A percentile compares a stretch with the other conserved stretches of the same genome.
phyloP scores from a whole-genome alignment of 2,797 vertebrate species.

The Dallia pectoralis region DNA sequence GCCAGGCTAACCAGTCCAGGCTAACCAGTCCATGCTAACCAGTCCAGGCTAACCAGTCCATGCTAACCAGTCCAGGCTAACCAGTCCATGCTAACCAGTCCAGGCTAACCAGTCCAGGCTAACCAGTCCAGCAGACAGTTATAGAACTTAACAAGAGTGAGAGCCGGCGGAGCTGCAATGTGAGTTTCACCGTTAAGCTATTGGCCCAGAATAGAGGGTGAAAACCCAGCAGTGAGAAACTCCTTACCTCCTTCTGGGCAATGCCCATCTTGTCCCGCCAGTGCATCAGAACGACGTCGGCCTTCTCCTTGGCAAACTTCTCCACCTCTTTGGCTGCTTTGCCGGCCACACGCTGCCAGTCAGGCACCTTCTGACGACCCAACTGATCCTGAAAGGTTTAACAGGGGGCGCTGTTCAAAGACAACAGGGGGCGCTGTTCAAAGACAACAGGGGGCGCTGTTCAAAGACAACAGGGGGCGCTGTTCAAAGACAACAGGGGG shows the following conservation, averaged over 20 bases:
- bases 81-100: conserved; percentile 43
- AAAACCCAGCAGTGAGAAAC: not conserved
- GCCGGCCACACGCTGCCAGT: conserved; percentile 96
- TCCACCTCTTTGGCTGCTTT: conserved; percentile 99
- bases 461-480: not conserved
- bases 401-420: conserved; percentile 16
- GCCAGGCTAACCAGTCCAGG: conserved; percentile 40
- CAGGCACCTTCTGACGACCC: conserved; percentile 93
- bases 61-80: conserved; percentile 37
- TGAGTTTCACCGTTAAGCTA: conserved; percentile 22
- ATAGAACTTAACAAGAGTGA: conserved; percentile 44
- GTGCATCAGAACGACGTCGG: conserved; percentile 95
- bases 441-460: too few relatives aligned
- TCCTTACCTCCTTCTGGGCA: conserved; percentile 94
- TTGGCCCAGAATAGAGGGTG: not conserved
- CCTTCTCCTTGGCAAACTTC: conserved; percentile 99
- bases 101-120: too few relatives aligned
- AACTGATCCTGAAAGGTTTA: conserved; percentile 92
- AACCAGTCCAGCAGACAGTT: conserved; percentile 22
- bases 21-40: conserved; percentile 51
- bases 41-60: too few relatives aligned
- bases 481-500: conserved; percentile 28
- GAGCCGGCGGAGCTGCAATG: conserved; percentile 20
- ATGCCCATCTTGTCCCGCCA: conserved; percentile 99
- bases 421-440: not conserved